These are phyloP conservation scores for Chaitophorus viminalis DNA, from an alignment of 2,888 invertebrate species.

Conservation along the genomic window DNA sequence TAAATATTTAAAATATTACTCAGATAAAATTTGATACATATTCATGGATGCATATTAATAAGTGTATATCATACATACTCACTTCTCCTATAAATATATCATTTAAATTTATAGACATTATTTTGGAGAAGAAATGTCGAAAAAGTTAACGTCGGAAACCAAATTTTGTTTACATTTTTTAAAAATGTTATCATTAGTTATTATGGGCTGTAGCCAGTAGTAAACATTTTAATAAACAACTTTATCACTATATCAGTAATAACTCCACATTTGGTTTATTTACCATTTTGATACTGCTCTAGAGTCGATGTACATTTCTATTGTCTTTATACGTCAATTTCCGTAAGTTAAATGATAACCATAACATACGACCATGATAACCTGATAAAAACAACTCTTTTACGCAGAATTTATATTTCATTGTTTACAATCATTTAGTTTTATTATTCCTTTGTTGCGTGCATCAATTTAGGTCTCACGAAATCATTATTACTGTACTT, in stretches of 20 bases:
- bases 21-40: too few species aligned
- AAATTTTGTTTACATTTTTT: not conserved
- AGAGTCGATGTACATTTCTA: too few species aligned
- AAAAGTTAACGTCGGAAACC: not conserved
- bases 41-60: too few species aligned
- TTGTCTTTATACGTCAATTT: not conserved
- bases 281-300: too few species aligned
- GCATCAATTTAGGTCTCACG: not conserved
- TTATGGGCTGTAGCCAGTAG: not conserved
- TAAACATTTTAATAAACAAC: not conserved
- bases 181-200: not conserved
- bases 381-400: slow-evolving; percentile 45
- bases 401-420: slow-evolving; percentile 50
- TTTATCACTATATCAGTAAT: not conserved
- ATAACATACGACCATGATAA: slow-evolving; percentile 44
- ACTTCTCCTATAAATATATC: slow-evolving; percentile 59
- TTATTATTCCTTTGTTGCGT: slow-evolving; percentile 44
- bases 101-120: slow-evolving; percentile 27
- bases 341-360: not conserved
- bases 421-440: slow-evolving; percentile 40
- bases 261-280: too few species aligned
- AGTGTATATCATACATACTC: not conserved
- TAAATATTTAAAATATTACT: too few species aligned
- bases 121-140: not conserved
- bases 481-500: not conserved